A percentile compares a stretch with the other conserved stretches of the same genome.
These are phyloP conservation scores for Bos taurus DNA, from an alignment of 2,113 vertebrate species.

Conservation along the genomic window DNA sequence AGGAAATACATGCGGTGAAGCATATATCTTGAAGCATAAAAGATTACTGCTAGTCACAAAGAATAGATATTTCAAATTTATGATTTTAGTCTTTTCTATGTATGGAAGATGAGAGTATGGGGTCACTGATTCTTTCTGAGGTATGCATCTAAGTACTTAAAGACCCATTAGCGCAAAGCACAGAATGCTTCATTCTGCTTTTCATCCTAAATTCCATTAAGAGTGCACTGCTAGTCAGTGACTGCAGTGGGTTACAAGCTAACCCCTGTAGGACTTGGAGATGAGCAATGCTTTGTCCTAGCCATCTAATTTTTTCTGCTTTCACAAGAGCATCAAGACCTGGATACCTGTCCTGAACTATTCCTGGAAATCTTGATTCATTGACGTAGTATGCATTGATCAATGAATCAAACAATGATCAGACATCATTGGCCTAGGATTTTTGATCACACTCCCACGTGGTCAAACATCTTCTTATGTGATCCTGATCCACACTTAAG, in stretches of 20 bases:
- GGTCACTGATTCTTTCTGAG: not conserved
- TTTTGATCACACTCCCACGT: not conserved
- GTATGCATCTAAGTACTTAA: not conserved
- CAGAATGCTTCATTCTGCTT: not conserved
- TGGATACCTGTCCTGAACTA: not conserved
- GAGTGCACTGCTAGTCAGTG: not conserved
- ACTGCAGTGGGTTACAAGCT: not conserved
- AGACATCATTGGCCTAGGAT: not conserved
- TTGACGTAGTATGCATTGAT: not conserved
- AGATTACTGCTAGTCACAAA: not conserved
- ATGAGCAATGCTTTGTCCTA: not conserved
- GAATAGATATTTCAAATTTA: not conserved
- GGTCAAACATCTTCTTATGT: not conserved
- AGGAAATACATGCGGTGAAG: not conserved
- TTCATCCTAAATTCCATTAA: not conserved
- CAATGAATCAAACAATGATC: not conserved
- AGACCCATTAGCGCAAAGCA: not conserved
- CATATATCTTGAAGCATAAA: not conserved
- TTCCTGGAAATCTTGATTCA: not conserved
- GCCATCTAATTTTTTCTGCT: not conserved
- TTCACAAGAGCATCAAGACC: not conserved
- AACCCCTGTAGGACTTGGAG: not conserved
- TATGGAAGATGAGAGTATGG: not conserved
- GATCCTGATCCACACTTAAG: rapidly evolving
- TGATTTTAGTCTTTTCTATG: not conserved